A percentile compares a stretch with the other conserved stretches of the same genome.
Evolutionary conservation across 1,140 invertebrate species (phyloP).

Genomic region (Brachionus koreanus): DNA sequence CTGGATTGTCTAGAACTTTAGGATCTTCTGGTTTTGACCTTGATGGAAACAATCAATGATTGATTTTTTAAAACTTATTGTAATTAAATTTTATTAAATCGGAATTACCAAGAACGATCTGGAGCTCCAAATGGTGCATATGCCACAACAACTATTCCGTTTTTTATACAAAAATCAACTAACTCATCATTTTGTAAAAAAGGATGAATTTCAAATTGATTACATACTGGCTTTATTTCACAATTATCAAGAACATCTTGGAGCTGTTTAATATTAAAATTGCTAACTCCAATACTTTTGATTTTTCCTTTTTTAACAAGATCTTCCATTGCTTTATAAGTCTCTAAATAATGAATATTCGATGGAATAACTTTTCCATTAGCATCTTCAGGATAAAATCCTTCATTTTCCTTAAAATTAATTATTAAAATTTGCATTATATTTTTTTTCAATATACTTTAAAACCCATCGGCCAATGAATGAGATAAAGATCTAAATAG

Average conservation of each 20-base stretch:
- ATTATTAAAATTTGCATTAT: slow-evolving; percentile 50
- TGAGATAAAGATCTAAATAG: slow-evolving; percentile 53
- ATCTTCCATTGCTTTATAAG: slow-evolving; percentile 40
- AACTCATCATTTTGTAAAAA: slow-evolving; percentile 55
- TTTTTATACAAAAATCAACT: slow-evolving; percentile 52
- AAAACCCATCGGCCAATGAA: slow-evolving; percentile 56
- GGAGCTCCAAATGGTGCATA: slow-evolving; percentile 40
- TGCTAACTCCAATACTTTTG: slow-evolving; percentile 57
- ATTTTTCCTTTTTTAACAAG: slow-evolving; percentile 42
- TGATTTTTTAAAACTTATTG: neutral
- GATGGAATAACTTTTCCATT: slow-evolving; percentile 48
- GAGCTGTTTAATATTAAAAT: slow-evolving; percentile 55
- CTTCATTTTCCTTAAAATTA: neutral
- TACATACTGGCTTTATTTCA: slow-evolving; percentile 55
- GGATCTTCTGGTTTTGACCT: slow-evolving; percentile 18
- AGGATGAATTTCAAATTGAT: slow-evolving; percentile 60
- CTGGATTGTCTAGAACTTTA: neutral
- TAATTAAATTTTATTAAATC: no score
- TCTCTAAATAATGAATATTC: slow-evolving; percentile 22
- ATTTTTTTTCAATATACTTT: slow-evolving; percentile 48
- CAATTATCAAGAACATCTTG: slow-evolving; percentile 52
- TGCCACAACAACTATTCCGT: slow-evolving; percentile 48
- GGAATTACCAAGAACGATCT: slow-evolving; percentile 7
- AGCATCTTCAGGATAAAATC: slow-evolving; percentile 52
- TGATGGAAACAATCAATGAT: neutral